Evolutionary conservation across 1,140 invertebrate genomes (phyloP), one percentile per base, ranked within the genome.

Genomic region (Drosophila teissieri): DNA sequence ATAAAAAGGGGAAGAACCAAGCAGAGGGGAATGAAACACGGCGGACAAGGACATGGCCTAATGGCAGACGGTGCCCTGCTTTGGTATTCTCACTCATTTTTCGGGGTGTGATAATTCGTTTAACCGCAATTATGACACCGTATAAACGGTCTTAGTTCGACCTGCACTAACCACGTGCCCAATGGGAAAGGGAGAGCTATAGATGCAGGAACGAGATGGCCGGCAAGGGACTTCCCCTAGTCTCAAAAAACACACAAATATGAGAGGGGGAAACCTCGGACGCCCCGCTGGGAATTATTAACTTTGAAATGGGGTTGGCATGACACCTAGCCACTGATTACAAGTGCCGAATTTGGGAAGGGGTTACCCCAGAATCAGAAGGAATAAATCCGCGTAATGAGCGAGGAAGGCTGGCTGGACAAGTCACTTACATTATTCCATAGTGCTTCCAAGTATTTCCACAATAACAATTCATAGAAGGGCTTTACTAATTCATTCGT

Each of bases 61-160:
- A 69, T 69, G 68, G 58, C 27, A 44, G 52, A 36, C 40, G 19
- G 15, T 19, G 42, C 42, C 42, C 42, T 69, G 61, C 51, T 73
- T 37, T 44, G 46, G 62, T 15, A 58, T 68, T 73, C n/a, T 31
- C 27, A 45, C 62, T 14, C 60, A 12, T 52, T 68, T 68, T 85
- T 79, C 63, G 82, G 80, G 88, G 88, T 90, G 88, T 91, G 79
- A 78, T 91, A 90, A 90, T 90, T 80, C 82, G 80, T 88, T 90
- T 88, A 90, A 81, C 88, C 86, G 83, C 88, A 90, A 91, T 90
- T 90, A 90, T 90, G 80, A 84, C 85, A 80, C 79, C 80, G 65
- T 78, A 69, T 74, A 54, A 57, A 65, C 78, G 73, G 45, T 34
- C 76, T 80, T 63, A 73, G 73, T 60, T 48, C 49, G 58, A 76